Conservation (phyloP, 2,888 invertebrate genomes). For the Teinopalpus imperialis region DNA sequence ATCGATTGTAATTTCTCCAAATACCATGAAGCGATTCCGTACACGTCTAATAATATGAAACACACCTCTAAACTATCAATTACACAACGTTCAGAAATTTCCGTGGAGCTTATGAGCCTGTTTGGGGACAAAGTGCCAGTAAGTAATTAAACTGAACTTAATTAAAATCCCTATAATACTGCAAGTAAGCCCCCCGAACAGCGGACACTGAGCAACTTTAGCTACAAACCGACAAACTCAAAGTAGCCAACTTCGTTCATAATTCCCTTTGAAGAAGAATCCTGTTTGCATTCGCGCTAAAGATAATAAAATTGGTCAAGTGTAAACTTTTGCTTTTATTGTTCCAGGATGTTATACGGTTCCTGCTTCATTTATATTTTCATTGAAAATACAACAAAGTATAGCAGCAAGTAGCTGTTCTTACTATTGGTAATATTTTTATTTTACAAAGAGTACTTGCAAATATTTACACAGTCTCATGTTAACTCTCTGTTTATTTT, state of each 20-base stretch:
- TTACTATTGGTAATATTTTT: too few relatives aligned
- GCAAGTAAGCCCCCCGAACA: constrained; percentile 42
- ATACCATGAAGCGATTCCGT: too few relatives aligned
- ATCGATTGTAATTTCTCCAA: too few relatives aligned
- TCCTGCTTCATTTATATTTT: constrained; percentile 12
- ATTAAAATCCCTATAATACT: constrained; percentile 54
- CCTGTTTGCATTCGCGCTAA: constrained; percentile 42
- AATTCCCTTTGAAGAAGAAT: constrained; percentile 60
- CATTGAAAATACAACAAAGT: constrained; percentile 11
- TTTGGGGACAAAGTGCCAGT: constrained; percentile 32
- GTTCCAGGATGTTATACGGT: constrained; percentile 12
- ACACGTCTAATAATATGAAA: neutral
- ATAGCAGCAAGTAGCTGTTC: neutral
- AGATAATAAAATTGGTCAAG: constrained; percentile 33
- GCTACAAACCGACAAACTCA: constrained; percentile 60
- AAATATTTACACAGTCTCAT: too few relatives aligned
- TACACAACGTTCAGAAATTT: constrained; percentile 15
- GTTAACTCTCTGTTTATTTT: too few relatives aligned
- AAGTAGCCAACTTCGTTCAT: constrained; percentile 62
- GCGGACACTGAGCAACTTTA: constrained; percentile 47
- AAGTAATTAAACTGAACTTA: constrained; percentile 58
- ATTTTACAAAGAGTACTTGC: too few relatives aligned
- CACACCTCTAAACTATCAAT: constrained; percentile 18
- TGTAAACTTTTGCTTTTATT: constrained; percentile 23
- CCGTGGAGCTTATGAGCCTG: constrained; percentile 28